A percentile compares a stretch with the other conserved stretches of the same genome.
Conservation (phyloP, 2,113 vertebrate genomes). For the Chlorodrepanis virens region DNA sequence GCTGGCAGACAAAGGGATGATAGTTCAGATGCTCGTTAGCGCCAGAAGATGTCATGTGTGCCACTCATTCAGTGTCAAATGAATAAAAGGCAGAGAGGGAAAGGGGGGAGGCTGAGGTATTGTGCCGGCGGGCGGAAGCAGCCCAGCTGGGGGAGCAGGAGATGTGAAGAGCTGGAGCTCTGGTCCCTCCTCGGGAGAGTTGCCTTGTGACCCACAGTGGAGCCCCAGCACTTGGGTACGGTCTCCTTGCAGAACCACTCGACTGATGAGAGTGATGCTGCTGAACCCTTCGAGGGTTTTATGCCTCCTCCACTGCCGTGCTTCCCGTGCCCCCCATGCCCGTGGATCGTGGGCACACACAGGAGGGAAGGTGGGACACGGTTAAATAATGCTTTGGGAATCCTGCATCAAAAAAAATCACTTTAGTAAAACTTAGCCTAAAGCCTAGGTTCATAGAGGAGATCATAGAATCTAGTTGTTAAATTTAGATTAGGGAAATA, state of each 20-base stretch:
- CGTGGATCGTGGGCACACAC: rapidly evolving
- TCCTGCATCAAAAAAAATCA: not conserved
- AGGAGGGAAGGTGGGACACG: not conserved
- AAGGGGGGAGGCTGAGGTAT: not conserved
- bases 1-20: not conserved
- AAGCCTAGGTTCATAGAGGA: not conserved
- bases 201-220: not conserved
- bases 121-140: not conserved
- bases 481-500: not conserved
- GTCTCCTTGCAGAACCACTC: not conserved
- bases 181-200: not conserved
- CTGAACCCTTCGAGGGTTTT: not conserved
- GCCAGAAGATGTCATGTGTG: constrained; percentile 26
- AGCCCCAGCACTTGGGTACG: rapidly evolving
- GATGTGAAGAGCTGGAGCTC: not conserved
- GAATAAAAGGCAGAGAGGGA: not conserved
- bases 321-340: not conserved
- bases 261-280: not conserved
- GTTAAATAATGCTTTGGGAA: not conserved
- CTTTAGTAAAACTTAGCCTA: not conserved
- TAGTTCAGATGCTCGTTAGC: not conserved
- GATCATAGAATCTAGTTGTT: not conserved
- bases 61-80: not conserved
- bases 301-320: not conserved
- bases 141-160: not conserved